A percentile compares a stretch with the other conserved stretches of the same genome.
These are phyloP conservation scores for Orchesella flavescens DNA, from an alignment of 2,888 invertebrate genomes.

Conservation along the genomic window DNA sequence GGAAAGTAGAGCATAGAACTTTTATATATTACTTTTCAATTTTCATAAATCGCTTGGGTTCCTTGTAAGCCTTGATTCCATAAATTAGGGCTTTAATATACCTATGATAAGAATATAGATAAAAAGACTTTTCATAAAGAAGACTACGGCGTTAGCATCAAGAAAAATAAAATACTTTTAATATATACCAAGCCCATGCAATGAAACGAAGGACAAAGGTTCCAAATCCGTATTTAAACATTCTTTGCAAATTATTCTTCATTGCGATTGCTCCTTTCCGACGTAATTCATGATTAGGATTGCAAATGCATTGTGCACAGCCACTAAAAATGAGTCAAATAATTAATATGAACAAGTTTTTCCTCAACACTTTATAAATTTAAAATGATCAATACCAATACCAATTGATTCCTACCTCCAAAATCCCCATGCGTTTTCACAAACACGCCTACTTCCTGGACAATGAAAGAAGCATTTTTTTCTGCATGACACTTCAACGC, in stretches of 20 bases:
- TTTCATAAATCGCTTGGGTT: constrained; percentile 69
- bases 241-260: constrained; percentile 34
- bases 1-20: background rate
- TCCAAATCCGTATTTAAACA: constrained; percentile 67
- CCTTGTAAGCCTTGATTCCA: constrained; percentile 65
- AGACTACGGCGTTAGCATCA: background rate
- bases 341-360: too few species aligned
- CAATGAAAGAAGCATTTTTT: constrained; percentile 25
- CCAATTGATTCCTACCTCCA: constrained; percentile 48
- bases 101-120: background rate
- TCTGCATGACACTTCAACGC: background rate
- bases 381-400: too few species aligned
- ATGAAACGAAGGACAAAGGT: constrained; percentile 70
- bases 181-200: constrained; percentile 64
- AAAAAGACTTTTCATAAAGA: too few species aligned
- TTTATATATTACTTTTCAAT: constrained; percentile 57
- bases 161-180: background rate
- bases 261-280: constrained; percentile 54
- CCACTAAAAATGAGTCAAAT: constrained; percentile 55
- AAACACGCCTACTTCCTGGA: constrained; percentile 3
- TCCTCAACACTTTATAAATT: too few species aligned
- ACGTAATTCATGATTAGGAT: constrained; percentile 62
- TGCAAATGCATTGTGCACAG: constrained; percentile 56
- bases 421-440: background rate
- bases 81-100: constrained; percentile 68